phyloP scores from a whole-genome alignment of 2,113 vertebrate species.

The Mystacornis crossleyi region DNA sequence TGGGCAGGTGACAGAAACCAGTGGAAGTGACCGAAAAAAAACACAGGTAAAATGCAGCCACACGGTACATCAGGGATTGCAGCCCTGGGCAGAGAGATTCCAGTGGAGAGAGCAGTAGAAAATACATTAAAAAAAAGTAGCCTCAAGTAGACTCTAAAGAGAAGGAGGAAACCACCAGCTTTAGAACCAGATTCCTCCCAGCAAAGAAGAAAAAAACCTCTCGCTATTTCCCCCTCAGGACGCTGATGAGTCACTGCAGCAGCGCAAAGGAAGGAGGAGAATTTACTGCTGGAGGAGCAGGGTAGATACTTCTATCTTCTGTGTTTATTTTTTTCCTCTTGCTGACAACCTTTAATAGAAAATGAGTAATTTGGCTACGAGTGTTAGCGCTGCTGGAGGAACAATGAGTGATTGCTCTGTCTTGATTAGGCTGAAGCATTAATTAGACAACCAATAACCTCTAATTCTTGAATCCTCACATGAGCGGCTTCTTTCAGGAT shows the following conservation, averaged over 20 bases:
- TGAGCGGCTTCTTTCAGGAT: background rate
- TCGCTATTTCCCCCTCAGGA: background rate
- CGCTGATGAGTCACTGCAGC: background rate
- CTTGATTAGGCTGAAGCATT: background rate
- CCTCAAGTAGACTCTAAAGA: background rate
- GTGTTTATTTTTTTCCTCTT: background rate
- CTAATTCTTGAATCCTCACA: background rate
- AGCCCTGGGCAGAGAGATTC: background rate
- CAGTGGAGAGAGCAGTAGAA: background rate
- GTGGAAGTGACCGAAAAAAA: background rate
- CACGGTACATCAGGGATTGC: fast-evolving
- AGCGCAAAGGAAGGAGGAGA: background rate
- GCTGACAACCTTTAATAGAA: background rate
- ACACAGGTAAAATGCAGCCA: fast-evolving
- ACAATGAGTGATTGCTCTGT: background rate
- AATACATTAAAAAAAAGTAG: background rate
- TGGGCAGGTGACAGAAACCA: background rate
- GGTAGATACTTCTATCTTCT: background rate
- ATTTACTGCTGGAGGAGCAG: background rate
- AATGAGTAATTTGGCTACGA: background rate
- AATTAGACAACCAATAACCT: background rate
- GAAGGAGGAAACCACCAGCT: background rate
- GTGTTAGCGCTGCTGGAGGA: background rate
- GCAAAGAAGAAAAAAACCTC: background rate
- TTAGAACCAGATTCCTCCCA: background rate